phyloP scores from a whole-genome alignment of 1,140 invertebrate genomes.

The Pristionchus pacificus region DNA sequence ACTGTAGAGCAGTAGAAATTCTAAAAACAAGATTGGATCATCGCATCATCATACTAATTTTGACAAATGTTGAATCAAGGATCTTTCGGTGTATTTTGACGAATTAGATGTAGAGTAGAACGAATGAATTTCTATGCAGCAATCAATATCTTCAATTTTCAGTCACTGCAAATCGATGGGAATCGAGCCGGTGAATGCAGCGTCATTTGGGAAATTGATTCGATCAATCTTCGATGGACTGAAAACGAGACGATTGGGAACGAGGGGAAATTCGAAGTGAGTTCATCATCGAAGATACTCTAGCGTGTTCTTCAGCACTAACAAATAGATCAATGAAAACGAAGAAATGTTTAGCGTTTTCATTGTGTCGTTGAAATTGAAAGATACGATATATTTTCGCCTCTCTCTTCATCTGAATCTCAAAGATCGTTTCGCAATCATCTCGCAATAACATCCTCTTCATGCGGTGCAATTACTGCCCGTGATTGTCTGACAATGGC shows the following conservation, averaged over 20 bases:
- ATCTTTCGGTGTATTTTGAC: neutral
- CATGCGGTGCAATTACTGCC: too few relatives aligned
- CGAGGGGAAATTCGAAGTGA: slow-evolving; percentile 91
- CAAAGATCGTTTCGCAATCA: too few relatives aligned
- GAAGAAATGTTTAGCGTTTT: too few relatives aligned
- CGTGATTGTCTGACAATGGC: too few relatives aligned
- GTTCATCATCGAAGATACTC: neutral
- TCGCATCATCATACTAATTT: slow-evolving; percentile 61
- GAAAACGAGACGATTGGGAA: slow-evolving; percentile 84
- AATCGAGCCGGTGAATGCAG: slow-evolving; percentile 94
- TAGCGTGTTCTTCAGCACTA: too few relatives aligned
- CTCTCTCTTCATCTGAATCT: too few relatives aligned
- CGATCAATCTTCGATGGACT: slow-evolving; percentile 92
- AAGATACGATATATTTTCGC: too few relatives aligned
- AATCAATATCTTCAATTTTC: slow-evolving; percentile 5
- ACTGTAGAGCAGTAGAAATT: slow-evolving; percentile 64
- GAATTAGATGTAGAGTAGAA: neutral
- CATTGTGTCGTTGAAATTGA: too few relatives aligned
- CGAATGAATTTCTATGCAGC: neutral
- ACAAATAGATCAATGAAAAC: too few relatives aligned
- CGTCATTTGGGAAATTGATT: slow-evolving; percentile 96
- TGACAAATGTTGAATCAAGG: neutral
- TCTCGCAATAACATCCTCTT: too few relatives aligned
- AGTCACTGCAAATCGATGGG: slow-evolving; percentile 78
- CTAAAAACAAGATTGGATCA: slow-evolving; percentile 87